Conservation (phyloP, 2,888 invertebrate species). For the Baronia brevicornis region DNA sequence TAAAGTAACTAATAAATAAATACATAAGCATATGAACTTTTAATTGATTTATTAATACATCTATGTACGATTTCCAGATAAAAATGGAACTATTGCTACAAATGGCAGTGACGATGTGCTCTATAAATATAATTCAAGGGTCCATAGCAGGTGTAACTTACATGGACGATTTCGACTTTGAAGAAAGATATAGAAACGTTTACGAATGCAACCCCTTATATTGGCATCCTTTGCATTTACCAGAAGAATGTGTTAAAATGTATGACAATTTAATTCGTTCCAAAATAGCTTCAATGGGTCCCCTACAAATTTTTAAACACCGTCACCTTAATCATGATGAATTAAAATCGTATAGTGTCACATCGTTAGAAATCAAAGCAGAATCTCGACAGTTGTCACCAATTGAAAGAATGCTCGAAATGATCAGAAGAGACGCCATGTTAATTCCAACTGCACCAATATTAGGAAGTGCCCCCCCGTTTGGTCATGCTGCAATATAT, state of each 20-base stretch:
- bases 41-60: no score
- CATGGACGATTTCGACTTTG: slow-evolving; percentile 53
- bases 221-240: slow-evolving; percentile 60
- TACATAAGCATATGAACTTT: no score
- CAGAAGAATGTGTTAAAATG: slow-evolving; percentile 44
- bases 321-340: slow-evolving; percentile 13
- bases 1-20: no score
- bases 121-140: slow-evolving; percentile 15
- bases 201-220: slow-evolving; percentile 57
- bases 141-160: slow-evolving; percentile 59
- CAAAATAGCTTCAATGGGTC: slow-evolving; percentile 25
- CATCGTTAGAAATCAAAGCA: slow-evolving; percentile 5
- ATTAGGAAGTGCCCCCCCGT: slow-evolving; percentile 35
- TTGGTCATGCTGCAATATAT: slow-evolving; percentile 49
- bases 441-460: slow-evolving; percentile 37
- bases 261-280: slow-evolving; percentile 43
- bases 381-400: slow-evolving; percentile 21
- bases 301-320: slow-evolving; percentile 30
- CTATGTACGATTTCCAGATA: no score
- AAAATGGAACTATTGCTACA: slow-evolving; percentile 1
- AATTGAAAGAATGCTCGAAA: slow-evolving; percentile 39
- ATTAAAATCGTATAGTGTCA: slow-evolving; percentile 2
- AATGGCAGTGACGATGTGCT: not conserved
- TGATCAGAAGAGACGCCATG: slow-evolving; percentile 37
- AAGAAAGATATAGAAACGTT: slow-evolving; percentile 42